Conservation (phyloP, 2,888 invertebrate species). For the Orthonychiurus folsomi region DNA sequence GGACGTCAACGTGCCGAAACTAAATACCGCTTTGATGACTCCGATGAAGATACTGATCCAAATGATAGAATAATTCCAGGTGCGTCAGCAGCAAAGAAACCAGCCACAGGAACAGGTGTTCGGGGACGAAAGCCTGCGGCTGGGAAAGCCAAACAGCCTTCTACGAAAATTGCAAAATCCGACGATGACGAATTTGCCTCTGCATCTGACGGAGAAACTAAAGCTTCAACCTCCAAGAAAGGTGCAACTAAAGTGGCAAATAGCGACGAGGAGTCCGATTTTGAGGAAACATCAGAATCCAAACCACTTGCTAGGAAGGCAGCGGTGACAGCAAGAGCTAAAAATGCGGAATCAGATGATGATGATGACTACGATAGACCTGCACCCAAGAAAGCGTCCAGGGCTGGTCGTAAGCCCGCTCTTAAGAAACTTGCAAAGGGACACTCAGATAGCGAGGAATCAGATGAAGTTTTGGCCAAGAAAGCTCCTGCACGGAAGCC, state of each 20-base stretch:
- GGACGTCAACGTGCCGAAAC: background rate
- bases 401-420: background rate
- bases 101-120: conserved; percentile 13
- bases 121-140: conserved; percentile 19
- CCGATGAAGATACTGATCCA: conserved; percentile 10
- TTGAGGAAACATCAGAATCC: background rate
- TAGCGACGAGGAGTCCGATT: background rate
- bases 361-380: conserved; percentile 13
- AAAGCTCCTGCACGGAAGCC: conserved; percentile 7
- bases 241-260: background rate
- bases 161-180: conserved; percentile 14
- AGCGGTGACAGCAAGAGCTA: background rate
- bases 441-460: background rate
- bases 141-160: conserved; percentile 16
- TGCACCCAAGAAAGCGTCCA: conserved; percentile 24
- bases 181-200: conserved; percentile 25
- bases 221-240: background rate
- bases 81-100: conserved; percentile 13
- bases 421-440: background rate
- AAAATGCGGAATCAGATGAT: conserved; percentile 2
- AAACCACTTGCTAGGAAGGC: background rate
- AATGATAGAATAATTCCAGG: conserved; percentile 1
- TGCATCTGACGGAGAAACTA: conserved; percentile 6
- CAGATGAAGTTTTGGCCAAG: background rate
- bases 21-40: background rate